Percentiles rank a stretch among this genome's conserved stretches.
Conservation (phyloP, 2,113 vertebrate genomes). For the Plotosus lineatus region DNA sequence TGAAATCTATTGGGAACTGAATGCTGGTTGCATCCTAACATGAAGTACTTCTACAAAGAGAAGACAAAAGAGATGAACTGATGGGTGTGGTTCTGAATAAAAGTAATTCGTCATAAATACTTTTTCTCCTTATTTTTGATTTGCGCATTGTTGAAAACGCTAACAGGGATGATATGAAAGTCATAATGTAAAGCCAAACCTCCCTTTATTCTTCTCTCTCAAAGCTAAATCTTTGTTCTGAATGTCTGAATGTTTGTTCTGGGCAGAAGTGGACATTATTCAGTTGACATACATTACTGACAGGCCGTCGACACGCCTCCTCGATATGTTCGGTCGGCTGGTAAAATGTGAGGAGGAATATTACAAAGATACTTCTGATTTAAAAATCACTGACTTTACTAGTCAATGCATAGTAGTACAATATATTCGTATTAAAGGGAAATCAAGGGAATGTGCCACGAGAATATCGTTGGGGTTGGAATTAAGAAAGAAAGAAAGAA, state of each 20-base stretch:
- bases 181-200: background rate
- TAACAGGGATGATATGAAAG: background rate
- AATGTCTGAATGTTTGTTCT: background rate
- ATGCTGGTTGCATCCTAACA: background rate
- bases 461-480: background rate
- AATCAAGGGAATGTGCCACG: background rate
- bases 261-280: background rate
- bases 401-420: too few species aligned
- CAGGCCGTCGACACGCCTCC: background rate
- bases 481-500: background rate
- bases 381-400: too few species aligned
- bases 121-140: background rate
- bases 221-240: background rate
- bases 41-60: background rate
- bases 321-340: background rate
- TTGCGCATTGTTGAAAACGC: background rate
- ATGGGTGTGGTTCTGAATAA: background rate
- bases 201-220: background rate
- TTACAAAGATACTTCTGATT: background rate
- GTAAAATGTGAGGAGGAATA: background rate
- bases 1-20: constrained; percentile 28
- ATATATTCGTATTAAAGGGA: too few species aligned
- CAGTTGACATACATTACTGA: background rate
- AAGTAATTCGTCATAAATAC: background rate
- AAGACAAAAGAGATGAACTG: background rate